Evolutionary conservation across 2,113 vertebrate species (phyloP), one percentile per base, ranked within the genome.

Genomic region (Cololabis saira): DNA sequence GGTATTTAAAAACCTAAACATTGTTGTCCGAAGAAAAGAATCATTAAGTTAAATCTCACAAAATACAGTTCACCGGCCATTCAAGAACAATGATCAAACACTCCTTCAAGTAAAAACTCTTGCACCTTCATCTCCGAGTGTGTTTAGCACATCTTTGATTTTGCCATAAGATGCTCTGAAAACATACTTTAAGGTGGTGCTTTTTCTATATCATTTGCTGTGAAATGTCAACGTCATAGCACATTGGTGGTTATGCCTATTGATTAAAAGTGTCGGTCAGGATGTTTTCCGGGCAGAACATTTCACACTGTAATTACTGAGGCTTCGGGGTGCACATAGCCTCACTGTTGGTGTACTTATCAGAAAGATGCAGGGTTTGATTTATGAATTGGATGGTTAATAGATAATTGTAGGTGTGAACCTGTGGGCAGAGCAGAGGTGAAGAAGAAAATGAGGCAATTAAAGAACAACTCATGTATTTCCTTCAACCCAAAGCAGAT

Each of bases 1-100:
- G n/a, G n/a, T n/a, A n/a, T n/a, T n/a, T n/a, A n/a, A n/a, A n/a
- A n/a, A n/a, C n/a, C n/a, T n/a, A n/a, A n/a, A n/a, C n/a, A n/a
- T n/a, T n/a, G n/a, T n/a, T n/a, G n/a, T n/a, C n/a, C n/a, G n/a
- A n/a, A n/a, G n/a, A n/a, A n/a, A n/a, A n/a, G n/a, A n/a, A n/a
- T n/a, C n/a, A n/a, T n/a, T n/a, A n/a, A n/a, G n/a, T n/a, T n/a
- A n/a, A n/a, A n/a, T n/a, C n/a, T n/a, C n/a, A 19, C 71, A 65
- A 73, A 67, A 80, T 37, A 49, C 45, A 64, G 74, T 40, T 40
- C 45, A 50, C 12, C 5, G 16, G 37, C 1, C 22, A 54, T 82
- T 55, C 44, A 67, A 47, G 50, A 84, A 76, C 15, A 15, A 42
- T 17, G 49, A 82, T 78, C 72, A 73, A 79, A 66, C 70, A 65